Percentiles rank a stretch among this genome's conserved stretches.
phyloP scores from a whole-genome alignment of 2,797 vertebrate genomes.

The Molothrus ater region DNA sequence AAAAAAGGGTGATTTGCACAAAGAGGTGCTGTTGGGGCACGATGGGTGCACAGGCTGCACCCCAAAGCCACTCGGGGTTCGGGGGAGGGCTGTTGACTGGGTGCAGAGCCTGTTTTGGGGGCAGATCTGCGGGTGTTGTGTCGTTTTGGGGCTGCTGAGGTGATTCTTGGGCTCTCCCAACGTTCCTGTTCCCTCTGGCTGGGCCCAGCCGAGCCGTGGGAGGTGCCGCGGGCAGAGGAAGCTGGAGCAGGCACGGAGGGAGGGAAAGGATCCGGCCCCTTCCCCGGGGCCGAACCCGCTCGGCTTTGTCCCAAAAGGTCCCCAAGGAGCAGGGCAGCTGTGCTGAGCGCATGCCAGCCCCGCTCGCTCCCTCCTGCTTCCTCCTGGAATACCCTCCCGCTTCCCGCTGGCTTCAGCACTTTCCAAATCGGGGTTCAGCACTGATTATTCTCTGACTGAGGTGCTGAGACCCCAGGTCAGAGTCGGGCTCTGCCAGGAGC shows the following conservation, averaged over 20 bases:
- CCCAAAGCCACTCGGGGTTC: background rate
- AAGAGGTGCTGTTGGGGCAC: background rate
- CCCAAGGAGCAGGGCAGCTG: background rate
- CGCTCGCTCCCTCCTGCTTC: background rate
- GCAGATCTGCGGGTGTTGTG: background rate
- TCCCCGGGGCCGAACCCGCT: background rate
- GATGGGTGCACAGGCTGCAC: background rate
- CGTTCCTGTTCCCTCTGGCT: background rate
- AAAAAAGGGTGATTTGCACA: background rate
- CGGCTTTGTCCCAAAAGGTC: background rate
- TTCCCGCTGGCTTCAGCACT: background rate
- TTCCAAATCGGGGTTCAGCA: background rate
- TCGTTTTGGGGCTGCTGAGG: background rate
- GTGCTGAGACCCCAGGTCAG: background rate
- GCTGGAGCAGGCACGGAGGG: background rate
- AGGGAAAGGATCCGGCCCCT: background rate
- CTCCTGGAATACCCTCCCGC: background rate
- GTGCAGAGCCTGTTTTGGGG: background rate
- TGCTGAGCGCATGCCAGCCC: background rate
- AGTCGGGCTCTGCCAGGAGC: background rate
- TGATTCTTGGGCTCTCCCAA: background rate
- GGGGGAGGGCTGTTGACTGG: no score
- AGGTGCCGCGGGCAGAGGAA: background rate
- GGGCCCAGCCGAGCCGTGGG: background rate
- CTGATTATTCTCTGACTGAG: background rate